These are phyloP conservation scores for Psittacula cyanocephala DNA, from an alignment of 2,113 vertebrate species.

Conservation along the genomic window DNA sequence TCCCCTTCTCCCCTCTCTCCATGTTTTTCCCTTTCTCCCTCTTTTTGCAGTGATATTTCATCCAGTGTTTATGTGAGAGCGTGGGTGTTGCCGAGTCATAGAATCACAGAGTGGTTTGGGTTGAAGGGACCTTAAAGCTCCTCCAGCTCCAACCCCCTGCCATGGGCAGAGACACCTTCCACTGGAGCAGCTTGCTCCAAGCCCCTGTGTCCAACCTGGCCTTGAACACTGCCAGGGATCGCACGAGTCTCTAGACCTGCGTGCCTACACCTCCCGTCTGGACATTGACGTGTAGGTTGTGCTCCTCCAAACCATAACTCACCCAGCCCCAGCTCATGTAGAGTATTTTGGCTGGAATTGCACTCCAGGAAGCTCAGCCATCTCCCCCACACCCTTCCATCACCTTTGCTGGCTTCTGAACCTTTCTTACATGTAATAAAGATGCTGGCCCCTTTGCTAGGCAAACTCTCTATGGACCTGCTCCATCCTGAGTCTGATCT, in stretches of 20 bases:
- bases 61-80: accelerated
- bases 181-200: neutral
- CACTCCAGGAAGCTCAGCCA: neutral
- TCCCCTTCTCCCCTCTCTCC: neutral
- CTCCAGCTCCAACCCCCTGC: neutral
- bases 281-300: neutral
- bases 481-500: neutral
- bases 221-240: neutral
- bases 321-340: accelerated
- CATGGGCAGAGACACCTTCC: neutral
- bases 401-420: neutral
- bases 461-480: neutral
- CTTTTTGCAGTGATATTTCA: neutral
- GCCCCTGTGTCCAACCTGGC: neutral
- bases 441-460: neutral
- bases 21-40: neutral
- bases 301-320: neutral
- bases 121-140: neutral
- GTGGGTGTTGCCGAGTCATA: accelerated
- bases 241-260: neutral
- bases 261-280: neutral
- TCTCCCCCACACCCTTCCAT: neutral
- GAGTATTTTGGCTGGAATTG: neutral
- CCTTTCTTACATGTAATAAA: neutral
- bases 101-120: neutral